A percentile compares a stretch with the other conserved stretches of the same genome.
Evolutionary conservation across 1,140 invertebrate genomes (phyloP).

Genomic region (Trichomalopsis sarcophagae): DNA sequence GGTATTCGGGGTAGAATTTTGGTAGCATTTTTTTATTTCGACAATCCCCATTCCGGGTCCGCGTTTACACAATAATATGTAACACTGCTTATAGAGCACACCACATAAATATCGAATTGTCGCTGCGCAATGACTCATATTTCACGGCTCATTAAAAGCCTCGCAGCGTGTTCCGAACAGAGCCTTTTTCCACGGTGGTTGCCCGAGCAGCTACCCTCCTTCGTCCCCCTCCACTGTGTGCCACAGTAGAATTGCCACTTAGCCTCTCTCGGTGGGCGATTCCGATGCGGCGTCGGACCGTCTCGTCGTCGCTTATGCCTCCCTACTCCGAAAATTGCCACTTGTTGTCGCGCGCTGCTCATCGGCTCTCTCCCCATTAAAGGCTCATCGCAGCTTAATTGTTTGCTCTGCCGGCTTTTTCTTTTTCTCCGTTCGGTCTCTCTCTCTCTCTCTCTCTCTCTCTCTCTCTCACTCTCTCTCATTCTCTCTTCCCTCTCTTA

Average conservation of each 20-base stretch:
- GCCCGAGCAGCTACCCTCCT: neutral
- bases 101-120: neutral
- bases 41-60: too few relatives aligned
- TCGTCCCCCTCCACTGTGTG: neutral
- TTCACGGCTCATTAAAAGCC: neutral
- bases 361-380: conserved; percentile 10
- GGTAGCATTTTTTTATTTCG: too few relatives aligned
- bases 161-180: neutral
- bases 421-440: conserved; percentile 6
- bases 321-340: conserved; percentile 31
- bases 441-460: conserved; percentile 16
- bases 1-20: too few relatives aligned
- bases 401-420: conserved; percentile 10
- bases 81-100: too few relatives aligned
- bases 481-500: neutral
- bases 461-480: neutral
- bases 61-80: too few relatives aligned
- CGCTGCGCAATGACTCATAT: neutral
- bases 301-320: conserved; percentile 5
- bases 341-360: conserved; percentile 14
- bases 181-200: neutral
- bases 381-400: conserved; percentile 16
- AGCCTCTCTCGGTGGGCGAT: conserved; percentile 1
- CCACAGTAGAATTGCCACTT: conserved; percentile 28
- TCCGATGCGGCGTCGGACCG: conserved; percentile 6